Evolutionary conservation across 2,113 vertebrate species (phyloP).

Genomic region (Colaptes auratus): DNA sequence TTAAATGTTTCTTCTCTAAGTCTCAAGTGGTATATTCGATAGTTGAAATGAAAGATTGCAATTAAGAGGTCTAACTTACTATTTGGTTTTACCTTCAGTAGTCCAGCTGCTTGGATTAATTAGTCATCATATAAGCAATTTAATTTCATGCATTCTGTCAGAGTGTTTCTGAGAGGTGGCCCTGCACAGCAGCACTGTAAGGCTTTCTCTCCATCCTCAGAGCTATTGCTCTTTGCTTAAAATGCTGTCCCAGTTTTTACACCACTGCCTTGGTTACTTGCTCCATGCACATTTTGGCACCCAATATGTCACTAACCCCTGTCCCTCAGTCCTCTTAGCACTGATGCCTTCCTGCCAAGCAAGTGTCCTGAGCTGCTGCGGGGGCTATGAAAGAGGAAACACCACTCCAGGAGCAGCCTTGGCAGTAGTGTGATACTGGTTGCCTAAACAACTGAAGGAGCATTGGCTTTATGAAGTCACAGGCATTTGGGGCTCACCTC

Average conservation of each 20-base stretch:
- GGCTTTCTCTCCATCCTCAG: neutral
- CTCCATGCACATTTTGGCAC: neutral
- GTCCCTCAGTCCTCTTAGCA: neutral
- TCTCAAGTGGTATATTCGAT: neutral
- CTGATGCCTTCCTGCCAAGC: neutral
- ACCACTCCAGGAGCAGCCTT: neutral
- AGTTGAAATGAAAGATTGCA: neutral
- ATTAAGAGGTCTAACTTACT: neutral
- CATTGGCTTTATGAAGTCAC: neutral
- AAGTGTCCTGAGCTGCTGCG: neutral
- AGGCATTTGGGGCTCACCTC: neutral
- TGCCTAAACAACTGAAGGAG: neutral
- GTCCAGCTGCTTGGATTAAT: neutral
- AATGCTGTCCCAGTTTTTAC: neutral
- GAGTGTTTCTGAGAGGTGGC: neutral
- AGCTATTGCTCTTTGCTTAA: neutral
- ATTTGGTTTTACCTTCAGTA: neutral
- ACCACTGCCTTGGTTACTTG: neutral
- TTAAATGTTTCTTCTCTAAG: neutral
- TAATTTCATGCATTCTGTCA: neutral
- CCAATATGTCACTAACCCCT: neutral
- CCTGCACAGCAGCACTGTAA: neutral
- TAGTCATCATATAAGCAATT: neutral
- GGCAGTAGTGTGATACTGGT: neutral
- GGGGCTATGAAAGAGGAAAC: neutral